These are phyloP conservation scores for Onychomys leucogaster DNA, from an alignment of 2,797 vertebrate genomes.

Conservation along the genomic window DNA sequence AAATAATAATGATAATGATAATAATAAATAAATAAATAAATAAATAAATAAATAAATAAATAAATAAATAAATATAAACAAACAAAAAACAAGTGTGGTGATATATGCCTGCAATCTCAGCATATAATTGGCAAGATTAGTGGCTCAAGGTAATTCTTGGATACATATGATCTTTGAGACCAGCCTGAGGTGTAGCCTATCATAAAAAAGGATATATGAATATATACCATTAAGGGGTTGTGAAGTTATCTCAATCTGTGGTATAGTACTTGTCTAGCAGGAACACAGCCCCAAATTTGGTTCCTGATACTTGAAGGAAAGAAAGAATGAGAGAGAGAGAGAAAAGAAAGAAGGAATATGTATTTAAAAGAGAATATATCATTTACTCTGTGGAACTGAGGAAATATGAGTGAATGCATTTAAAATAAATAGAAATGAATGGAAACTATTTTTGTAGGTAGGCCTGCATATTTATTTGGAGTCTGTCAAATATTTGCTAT, in stretches of 20 bases:
- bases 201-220: not conserved
- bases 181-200: not conserved
- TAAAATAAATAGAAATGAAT: slow-evolving; percentile 61
- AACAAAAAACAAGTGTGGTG: not conserved
- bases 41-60: too few species aligned
- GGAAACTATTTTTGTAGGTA: slow-evolving; percentile 26
- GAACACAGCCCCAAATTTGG: not conserved
- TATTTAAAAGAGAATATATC: not conserved
- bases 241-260: not conserved
- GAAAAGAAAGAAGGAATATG: too few species aligned
- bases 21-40: too few species aligned
- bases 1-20: too few species aligned
- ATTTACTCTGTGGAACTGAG: not conserved
- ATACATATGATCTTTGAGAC: not conserved
- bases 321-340: not conserved
- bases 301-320: not conserved
- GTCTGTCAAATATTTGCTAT: slow-evolving; percentile 54
- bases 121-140: not conserved
- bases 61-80: too few species aligned
- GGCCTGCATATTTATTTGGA: slow-evolving; percentile 21
- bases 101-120: not conserved
- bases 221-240: not conserved
- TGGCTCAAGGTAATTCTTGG: not conserved
- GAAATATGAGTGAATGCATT: slow-evolving; percentile 25
- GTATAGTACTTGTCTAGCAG: not conserved